Evolutionary conservation across 2,113 vertebrate species (phyloP).

Genomic region (Struthidea cinerea): DNA sequence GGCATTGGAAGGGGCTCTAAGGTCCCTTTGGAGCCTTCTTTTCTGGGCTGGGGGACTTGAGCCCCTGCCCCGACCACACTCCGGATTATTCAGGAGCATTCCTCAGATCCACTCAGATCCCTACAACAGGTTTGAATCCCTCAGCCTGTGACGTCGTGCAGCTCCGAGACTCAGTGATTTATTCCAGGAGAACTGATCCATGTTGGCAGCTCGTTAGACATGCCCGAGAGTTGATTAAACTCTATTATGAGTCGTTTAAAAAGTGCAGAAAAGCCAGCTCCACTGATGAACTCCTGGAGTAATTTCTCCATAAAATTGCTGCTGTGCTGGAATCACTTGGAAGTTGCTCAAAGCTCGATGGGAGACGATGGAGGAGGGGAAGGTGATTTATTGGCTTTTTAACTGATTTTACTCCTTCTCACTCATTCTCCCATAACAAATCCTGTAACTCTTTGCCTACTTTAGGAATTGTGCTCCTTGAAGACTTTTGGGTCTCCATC

Average conservation of each 20-base stretch:
- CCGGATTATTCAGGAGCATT: not conserved
- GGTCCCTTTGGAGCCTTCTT: not conserved
- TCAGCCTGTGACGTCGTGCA: rapidly evolving
- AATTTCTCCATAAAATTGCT: not conserved
- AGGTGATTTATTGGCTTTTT: not conserved
- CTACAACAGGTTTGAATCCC: not conserved
- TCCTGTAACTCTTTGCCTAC: not conserved
- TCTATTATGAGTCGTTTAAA: constrained; percentile 19
- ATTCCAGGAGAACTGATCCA: not conserved
- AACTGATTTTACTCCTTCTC: not conserved
- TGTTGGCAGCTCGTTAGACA: constrained; percentile 7
- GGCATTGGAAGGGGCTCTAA: not conserved
- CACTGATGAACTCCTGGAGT: constrained; percentile 9
- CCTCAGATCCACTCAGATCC: not conserved
- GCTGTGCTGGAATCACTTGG: not conserved
- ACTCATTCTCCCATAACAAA: not conserved
- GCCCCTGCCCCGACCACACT: not conserved
- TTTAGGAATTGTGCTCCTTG: not conserved
- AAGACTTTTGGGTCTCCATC: not conserved
- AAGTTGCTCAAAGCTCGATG: not conserved
- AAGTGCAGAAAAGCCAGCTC: constrained; percentile 19
- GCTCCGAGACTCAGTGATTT: not conserved
- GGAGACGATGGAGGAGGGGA: not conserved
- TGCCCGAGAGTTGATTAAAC: constrained; percentile 38
- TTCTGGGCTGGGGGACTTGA: not conserved